Evolutionary conservation across 2,797 vertebrate species (phyloP), one percentile per base, ranked within the genome.

Genomic region (Sciurus vulgaris): DNA sequence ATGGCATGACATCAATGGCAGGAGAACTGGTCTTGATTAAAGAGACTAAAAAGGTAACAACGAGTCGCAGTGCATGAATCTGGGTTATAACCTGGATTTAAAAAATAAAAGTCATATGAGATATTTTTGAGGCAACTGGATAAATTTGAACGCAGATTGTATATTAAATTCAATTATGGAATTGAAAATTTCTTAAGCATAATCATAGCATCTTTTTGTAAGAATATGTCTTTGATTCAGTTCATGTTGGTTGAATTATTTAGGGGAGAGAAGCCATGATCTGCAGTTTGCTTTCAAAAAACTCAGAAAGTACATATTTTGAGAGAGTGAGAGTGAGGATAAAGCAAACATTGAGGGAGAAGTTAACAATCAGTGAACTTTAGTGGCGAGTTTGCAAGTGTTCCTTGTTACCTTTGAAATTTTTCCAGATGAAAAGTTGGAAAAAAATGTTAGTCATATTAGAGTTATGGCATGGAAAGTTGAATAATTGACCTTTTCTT

Each of bases 401-500:
- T 61, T 96, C 41, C 4, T 26, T 56, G 18, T 69, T 90, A 61
- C 51, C n/a, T 86, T 56, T 30, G 26, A 76, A 95, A 74, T 51
- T 22, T 87, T 84, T 84, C 35, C 28, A 91, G 79, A 92, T 70
- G 20, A 47, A 41, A 73, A 61, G 33, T 61, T 51, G 26, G 33
- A 51, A 56, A 78, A 89, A 79, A 89, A 47, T 13, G 47, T 84
- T 89, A 81, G 56, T 95, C 33, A 11, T 38, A 65, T 24, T 79
- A 86, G 35, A 83, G 14, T 77, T 91, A 63, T 3, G 61, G 30
- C 22, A 76, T 24, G 6, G 4, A 81, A 30, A 92, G 47, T 44
- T 51, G n/a, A 92, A 38, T 49, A 74, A 65, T 3, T 59, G 63
- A 70, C 44, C 65, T 84, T 91, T 83, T 70, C 30, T 95, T 93